Evolutionary conservation across 2,888 invertebrate genomes (phyloP), one percentile per base, ranked within the genome.

Genomic region (Thera britannica): DNA sequence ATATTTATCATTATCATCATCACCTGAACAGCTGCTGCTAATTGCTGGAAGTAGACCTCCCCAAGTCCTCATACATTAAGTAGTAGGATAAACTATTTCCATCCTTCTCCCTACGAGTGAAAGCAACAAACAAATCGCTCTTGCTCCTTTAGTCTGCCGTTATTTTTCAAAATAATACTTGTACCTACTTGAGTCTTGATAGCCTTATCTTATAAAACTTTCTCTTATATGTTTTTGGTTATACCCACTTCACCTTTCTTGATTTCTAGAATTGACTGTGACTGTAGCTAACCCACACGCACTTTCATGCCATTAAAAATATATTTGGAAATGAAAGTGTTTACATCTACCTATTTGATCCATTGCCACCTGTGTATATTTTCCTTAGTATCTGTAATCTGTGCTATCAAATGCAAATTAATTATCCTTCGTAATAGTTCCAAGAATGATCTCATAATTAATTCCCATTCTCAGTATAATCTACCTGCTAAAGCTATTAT

Each of bases 401-500:
- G 51, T 9, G 35, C 2, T 9, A 54, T 35, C 4, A n/a, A 36
- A 55, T 55, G 55, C 35, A 44, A 44, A 57, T 57, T 8, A 8
- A 57, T 34, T 54, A 54, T 57, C 44, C 38, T 2, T 56, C 12
- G n/a, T 51, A 41, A 51, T 51, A 51, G 2, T 62, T 62, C 54
- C 11, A 36, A 34, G 58, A 62, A 67, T 38, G 41, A 35, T 23
- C 12, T 55, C 44, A 12, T 58, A 58, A 58, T 60, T 58, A 23
- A 58, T 44, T 3, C 3, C 23, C 51, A 38, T 67, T 67, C 62
- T 62, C 49, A 12, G 58, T 58, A 61, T 58, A 38, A 34, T 52
- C 65, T 65, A 65, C 68, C 68, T 68, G 65, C 41, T 57, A 54
- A 44, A 36, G 44, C 62, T 57, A 52, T 60, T 54, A 54, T 55